These are phyloP conservation scores for Mycteria americana DNA, from an alignment of 2,797 vertebrate genomes.

Conservation along the genomic window DNA sequence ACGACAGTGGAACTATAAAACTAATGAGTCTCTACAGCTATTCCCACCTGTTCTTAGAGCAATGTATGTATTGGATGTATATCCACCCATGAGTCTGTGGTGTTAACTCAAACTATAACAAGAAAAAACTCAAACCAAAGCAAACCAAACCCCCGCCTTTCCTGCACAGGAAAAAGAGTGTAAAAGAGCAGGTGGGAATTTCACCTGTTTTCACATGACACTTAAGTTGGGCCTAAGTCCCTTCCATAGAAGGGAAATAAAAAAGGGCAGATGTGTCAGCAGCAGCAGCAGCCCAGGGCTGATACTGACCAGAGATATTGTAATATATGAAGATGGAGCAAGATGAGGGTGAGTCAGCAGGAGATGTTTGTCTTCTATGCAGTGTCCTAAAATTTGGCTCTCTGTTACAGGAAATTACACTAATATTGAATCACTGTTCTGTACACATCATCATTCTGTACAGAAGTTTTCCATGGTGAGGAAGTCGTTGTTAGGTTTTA, in stretches of 20 bases:
- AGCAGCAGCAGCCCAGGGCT: background rate
- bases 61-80: background rate
- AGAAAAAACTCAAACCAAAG: background rate
- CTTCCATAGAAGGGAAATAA: background rate
- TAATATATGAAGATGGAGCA: background rate
- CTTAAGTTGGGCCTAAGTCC: background rate
- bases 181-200: background rate
- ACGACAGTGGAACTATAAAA: background rate
- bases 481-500: background rate
- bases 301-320: background rate
- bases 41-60: slow-evolving; percentile 5
- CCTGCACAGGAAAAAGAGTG: background rate
- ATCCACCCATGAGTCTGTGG: background rate
- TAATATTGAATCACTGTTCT: slow-evolving; percentile 8
- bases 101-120: background rate
- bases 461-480: background rate
- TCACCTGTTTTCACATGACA: background rate
- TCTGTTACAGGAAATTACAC: slow-evolving; percentile 10
- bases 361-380: background rate
- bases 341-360: slow-evolving; percentile 9
- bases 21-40: background rate
- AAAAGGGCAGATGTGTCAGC: background rate
- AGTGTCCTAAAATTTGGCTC: background rate
- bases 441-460: background rate
- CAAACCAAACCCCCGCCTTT: background rate